Evolutionary conservation across 2,113 vertebrate genomes (phyloP), one percentile per base, ranked within the genome.

Genomic region (Phylloscopus whistleri): DNA sequence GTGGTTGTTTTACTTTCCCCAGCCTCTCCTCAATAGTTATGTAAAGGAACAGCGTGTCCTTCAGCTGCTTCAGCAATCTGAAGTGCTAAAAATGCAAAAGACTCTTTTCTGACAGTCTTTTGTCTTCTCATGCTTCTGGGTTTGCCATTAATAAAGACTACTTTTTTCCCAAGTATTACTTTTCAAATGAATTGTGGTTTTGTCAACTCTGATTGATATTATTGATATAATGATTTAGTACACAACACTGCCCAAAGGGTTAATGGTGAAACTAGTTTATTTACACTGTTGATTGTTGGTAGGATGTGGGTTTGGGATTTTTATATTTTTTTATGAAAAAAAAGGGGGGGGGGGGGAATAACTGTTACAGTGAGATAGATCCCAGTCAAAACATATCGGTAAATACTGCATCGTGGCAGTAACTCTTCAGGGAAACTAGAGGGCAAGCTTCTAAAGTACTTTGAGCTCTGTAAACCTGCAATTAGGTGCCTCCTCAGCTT

Each of bases 391-490:
- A 59, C 13, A 22, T 17, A 2, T 2, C 1, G 0, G 13, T 56
- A 53, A 63, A n/a, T 52, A 20, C 28, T 43, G 33, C 48, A 22
- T 31, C 1, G 8, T 82, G 89, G 76, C 84, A 89, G 77, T 96
- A 91, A 84, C 93, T 62, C 68, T 41, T 74, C n/a, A 37, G 20
- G 43, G 60, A 91, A 90, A 86, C 91, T 93, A 96, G 95, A 94
- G 92, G 94, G 92, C 94, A 96, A 89, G 21, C 93, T 96, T 92
- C 83, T 94, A 96, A 97, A 90, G 60, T 74, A 78, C 56, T 97
- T 92, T 1, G 43, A 21, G 68, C 85, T 67, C 82, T 53, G 28
- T 33, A 63, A 78, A 81, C 48, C 27, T 37, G 59, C 44, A 78
- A 22, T 17, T 46, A 67, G 37, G 19, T 43, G 59, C 17, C 13